Evolutionary conservation across 2,113 vertebrate species (phyloP).

Genomic region (Boleophthalmus pectinirostris): DNA sequence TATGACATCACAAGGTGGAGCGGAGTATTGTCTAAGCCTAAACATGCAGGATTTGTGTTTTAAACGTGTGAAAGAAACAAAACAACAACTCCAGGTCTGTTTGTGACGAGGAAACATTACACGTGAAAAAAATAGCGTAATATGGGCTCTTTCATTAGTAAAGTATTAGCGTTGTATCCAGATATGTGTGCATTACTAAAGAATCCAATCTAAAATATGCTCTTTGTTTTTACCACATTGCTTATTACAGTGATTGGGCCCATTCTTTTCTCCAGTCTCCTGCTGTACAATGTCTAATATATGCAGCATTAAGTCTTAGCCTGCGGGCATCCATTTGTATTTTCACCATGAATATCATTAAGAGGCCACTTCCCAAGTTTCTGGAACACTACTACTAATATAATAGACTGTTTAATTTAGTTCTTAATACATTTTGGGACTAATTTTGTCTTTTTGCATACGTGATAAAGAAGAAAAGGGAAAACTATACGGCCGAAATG

Average conservation of each 20-base stretch:
- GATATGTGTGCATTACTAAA: constrained; percentile 38
- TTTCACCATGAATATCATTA: constrained; percentile 48
- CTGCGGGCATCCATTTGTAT: constrained; percentile 45
- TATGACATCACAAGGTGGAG: no score
- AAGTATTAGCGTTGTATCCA: neutral
- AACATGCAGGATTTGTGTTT: no score
- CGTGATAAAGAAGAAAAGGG: neutral
- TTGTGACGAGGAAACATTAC: no score
- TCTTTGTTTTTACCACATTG: constrained; percentile 35
- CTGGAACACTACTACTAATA: constrained; percentile 25
- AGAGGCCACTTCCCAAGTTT: constrained; percentile 30
- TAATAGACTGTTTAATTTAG: constrained; percentile 14
- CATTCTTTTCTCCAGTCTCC: constrained; percentile 40
- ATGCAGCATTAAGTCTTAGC: constrained; percentile 50
- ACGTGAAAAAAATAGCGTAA: no score
- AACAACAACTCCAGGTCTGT: no score
- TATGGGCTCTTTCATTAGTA: no score
- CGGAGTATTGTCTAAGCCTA: no score
- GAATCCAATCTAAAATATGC: constrained; percentile 33
- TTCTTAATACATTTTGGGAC: constrained; percentile 7
- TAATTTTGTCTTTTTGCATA: neutral
- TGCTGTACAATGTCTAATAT: constrained; percentile 37
- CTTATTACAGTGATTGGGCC: constrained; percentile 43
- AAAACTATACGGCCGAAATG: neutral
- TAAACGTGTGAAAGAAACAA: no score